Conservation (phyloP, 2,113 vertebrate genomes). For the Phocoena phocoena region DNA sequence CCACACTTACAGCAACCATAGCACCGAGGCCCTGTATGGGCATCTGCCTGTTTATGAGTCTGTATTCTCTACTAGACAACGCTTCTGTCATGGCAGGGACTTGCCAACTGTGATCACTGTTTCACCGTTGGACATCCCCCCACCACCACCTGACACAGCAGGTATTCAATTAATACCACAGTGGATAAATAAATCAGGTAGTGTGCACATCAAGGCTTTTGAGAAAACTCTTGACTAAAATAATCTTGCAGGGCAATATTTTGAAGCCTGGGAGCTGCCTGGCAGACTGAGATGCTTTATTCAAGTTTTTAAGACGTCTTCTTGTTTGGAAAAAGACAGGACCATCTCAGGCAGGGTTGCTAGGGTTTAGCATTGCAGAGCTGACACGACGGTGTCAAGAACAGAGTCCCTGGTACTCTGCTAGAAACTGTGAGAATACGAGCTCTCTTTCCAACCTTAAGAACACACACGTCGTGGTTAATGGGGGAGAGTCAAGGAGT, state of each 20-base stretch:
- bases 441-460: neutral
- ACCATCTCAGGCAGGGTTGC: neutral
- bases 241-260: neutral
- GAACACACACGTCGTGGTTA: neutral
- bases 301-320: neutral
- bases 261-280: neutral
- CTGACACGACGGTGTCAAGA: neutral
- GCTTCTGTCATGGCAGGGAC: neutral
- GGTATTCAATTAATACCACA: neutral
- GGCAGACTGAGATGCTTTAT: neutral
- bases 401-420: neutral
- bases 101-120: neutral
- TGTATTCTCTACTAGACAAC: neutral
- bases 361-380: neutral
- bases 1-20: fast-evolving
- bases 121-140: neutral
- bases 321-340: neutral
- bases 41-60: neutral
- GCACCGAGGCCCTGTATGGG: fast-evolving
- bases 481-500: neutral
- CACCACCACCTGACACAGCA: neutral
- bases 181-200: neutral
- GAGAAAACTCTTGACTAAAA: neutral
- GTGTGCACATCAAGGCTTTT: neutral
- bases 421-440: neutral